These are phyloP conservation scores for Perca flavescens DNA, from an alignment of 2,113 vertebrate genomes.

Conservation along the genomic window DNA sequence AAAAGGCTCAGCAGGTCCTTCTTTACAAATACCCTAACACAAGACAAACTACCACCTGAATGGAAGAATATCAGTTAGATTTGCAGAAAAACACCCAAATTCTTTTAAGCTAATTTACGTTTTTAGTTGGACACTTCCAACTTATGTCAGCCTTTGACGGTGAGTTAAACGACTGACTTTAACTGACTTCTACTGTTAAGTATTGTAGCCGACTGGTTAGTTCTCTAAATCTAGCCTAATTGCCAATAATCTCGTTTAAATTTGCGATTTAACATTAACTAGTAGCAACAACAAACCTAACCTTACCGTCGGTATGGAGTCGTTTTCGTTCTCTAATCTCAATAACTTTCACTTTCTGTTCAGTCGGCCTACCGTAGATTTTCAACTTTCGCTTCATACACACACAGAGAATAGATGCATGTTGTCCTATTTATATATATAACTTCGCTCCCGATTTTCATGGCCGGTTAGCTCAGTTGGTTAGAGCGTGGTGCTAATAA, in stretches of 20 bases:
- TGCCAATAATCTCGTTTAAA: not conserved
- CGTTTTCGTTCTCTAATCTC: no score
- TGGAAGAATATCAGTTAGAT: no score
- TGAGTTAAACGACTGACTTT: not conserved
- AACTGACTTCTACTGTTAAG: not conserved
- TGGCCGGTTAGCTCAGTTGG: conserved; percentile 80
- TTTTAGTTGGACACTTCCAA: no score
- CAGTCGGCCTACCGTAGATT: no score
- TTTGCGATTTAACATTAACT: not conserved
- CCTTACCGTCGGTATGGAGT: not conserved
- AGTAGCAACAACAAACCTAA: not conserved
- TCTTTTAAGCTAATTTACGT: no score
- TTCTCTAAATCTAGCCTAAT: not conserved
- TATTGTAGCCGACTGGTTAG: not conserved
- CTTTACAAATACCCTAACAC: no score
- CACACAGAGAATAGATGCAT: no score
- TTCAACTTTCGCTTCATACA: no score
- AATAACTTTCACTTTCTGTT: not conserved
- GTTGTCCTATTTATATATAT: not conserved
- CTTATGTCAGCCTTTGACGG: no score
- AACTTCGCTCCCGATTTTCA: accelerated
- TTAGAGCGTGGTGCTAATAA: conserved; percentile 83
- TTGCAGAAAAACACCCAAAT: no score
- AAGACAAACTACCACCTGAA: no score
- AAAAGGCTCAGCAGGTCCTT: no score